Evolutionary conservation across 2,888 invertebrate genomes (phyloP).

Genomic region (Melanostoma scalare): DNA sequence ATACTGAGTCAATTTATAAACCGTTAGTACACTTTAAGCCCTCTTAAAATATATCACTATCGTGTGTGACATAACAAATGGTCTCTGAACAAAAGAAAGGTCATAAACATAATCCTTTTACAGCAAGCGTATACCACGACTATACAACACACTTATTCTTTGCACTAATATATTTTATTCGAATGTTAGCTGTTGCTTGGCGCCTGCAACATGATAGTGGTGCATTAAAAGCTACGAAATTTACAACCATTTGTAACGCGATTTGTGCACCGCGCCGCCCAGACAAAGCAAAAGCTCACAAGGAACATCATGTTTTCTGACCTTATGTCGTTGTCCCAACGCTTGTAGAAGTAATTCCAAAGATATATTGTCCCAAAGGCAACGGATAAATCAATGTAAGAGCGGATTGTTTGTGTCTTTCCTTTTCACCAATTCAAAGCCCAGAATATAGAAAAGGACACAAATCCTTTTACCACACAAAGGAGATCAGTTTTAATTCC

Average conservation of each 20-base stretch:
- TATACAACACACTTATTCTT: conserved; percentile 59
- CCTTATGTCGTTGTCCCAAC: conserved; percentile 57
- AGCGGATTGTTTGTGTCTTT: conserved; percentile 58
- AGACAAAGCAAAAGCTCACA: conserved; percentile 43
- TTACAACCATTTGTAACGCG: conserved; percentile 68
- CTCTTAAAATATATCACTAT: not conserved
- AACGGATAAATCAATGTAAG: conserved; percentile 68
- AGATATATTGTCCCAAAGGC: conserved; percentile 65
- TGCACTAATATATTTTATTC: conserved; percentile 69
- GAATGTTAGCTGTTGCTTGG: conserved; percentile 73
- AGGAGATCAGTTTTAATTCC: conserved; percentile 71
- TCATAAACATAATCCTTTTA: conserved; percentile 58
- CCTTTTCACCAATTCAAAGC: conserved; percentile 16
- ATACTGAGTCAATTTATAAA: no score
- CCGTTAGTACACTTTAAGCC: conserved; percentile 16
- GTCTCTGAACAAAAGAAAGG: conserved; percentile 37
- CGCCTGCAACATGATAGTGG: conserved; percentile 71
- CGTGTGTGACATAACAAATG: conserved; percentile 25
- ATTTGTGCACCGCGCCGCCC: conserved; percentile 25
- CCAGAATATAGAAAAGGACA: conserved; percentile 2
- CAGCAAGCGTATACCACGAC: conserved; percentile 15
- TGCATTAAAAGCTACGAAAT: conserved; percentile 68
- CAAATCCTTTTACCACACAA: conserved; percentile 28
- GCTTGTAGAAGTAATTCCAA: conserved; percentile 37
- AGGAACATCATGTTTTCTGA: conserved; percentile 41